Evolutionary conservation across 2,888 invertebrate species (phyloP).

Genomic region (Limnephilus rhombicus): DNA sequence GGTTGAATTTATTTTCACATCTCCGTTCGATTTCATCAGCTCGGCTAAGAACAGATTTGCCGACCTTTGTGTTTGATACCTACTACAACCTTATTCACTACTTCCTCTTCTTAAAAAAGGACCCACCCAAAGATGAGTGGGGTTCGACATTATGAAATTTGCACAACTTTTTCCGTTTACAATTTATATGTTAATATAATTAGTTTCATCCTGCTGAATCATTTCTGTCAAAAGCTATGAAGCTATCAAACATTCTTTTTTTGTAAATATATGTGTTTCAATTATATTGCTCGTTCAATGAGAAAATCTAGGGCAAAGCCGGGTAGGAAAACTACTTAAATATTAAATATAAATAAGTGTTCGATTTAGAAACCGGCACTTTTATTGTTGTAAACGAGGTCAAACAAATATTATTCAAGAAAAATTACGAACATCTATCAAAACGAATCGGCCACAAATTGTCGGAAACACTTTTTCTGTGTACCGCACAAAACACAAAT

Average conservation of each 20-base stretch:
- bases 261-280: neutral
- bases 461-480: constrained; percentile 8
- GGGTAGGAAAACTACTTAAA: neutral
- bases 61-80: no score
- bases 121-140: neutral
- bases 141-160: neutral
- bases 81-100: no score
- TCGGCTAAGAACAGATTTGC: no score
- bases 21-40: no score
- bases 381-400: neutral
- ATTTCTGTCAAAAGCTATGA: neutral
- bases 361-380: neutral
- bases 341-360: neutral
- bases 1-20: no score
- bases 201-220: neutral
- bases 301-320: neutral
- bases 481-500: constrained; percentile 14
- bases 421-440: neutral
- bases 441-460: constrained; percentile 13
- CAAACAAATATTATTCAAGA: neutral
- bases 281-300: neutral
- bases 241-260: neutral
- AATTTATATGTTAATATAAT: neutral
- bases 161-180: neutral
- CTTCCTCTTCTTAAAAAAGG: no score